These are phyloP conservation scores for Microcebus ravelobensis DNA, from an alignment of 2,113 vertebrate species.

Conservation along the genomic window DNA sequence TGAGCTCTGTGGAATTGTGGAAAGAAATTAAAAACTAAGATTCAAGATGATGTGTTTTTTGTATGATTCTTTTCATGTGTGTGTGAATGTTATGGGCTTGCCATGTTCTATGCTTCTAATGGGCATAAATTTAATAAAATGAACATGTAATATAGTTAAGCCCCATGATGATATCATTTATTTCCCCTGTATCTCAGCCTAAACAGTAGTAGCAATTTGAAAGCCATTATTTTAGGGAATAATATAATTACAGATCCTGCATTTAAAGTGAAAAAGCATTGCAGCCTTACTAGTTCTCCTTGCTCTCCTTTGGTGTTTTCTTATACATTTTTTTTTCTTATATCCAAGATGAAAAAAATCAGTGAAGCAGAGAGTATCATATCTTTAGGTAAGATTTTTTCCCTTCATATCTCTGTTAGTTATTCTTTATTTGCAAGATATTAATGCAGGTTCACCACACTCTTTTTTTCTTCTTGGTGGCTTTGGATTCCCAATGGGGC, in stretches of 20 bases:
- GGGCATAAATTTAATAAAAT: conserved; percentile 31
- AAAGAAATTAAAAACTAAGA: conserved; percentile 37
- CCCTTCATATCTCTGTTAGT: background rate
- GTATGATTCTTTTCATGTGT: background rate
- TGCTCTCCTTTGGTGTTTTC: background rate
- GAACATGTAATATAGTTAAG: conserved; percentile 10
- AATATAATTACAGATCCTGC: background rate
- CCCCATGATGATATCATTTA: conserved; percentile 1
- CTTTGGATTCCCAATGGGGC: conserved; percentile 42
- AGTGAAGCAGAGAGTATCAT: background rate
- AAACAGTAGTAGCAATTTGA: background rate
- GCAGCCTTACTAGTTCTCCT: background rate
- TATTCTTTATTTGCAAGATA: conserved; percentile 19
- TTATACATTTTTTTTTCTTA: background rate
- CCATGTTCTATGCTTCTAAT: conserved; percentile 48
- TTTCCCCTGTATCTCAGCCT: conserved; percentile 38
- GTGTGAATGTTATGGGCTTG: background rate
- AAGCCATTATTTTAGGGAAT: conserved; percentile 14
- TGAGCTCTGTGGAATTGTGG: background rate
- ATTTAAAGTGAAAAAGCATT: conserved; percentile 32
- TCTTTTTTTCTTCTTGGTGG: background rate
- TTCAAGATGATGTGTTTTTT: conserved; percentile 7
- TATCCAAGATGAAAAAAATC: background rate
- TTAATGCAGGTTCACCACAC: background rate
- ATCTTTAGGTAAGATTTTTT: background rate